These are phyloP conservation scores for Trilocha varians DNA, from an alignment of 2,888 invertebrate species.

Conservation along the genomic window DNA sequence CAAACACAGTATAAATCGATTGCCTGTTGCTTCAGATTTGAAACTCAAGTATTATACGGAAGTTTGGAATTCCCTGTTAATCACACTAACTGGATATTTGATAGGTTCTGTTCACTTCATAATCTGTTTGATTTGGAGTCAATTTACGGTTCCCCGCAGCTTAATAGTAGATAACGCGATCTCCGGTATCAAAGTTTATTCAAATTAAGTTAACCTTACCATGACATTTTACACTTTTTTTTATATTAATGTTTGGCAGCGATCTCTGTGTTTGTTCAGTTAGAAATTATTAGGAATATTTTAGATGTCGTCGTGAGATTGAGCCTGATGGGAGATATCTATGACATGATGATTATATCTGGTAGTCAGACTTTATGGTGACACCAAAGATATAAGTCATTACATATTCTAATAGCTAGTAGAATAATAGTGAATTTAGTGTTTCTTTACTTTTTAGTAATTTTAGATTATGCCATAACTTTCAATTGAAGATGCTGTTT, in stretches of 20 bases:
- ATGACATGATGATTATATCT: too few species aligned
- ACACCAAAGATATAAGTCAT: too few species aligned
- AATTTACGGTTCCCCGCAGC: slow-evolving; percentile 5
- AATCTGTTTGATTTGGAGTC: slow-evolving; percentile 8
- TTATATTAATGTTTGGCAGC: not conserved
- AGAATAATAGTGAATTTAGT: too few species aligned
- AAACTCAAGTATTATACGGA: slow-evolving; percentile 48
- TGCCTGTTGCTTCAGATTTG: slow-evolving; percentile 19
- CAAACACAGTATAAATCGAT: slow-evolving; percentile 2
- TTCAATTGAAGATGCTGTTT: too few species aligned
- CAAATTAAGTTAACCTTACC: not conserved
- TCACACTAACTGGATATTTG: slow-evolving; percentile 34
- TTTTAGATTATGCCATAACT: too few species aligned
- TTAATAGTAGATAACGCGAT: slow-evolving; percentile 1
- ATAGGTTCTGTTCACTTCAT: slow-evolving; percentile 9
- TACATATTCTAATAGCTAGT: too few species aligned
- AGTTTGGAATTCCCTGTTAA: slow-evolving; percentile 49
- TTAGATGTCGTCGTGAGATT: too few species aligned
- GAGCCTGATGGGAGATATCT: too few species aligned
- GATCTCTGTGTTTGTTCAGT: not conserved
- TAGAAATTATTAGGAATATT: not conserved
- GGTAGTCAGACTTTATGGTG: too few species aligned
- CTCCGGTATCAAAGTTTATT: not conserved
- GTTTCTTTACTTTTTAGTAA: too few species aligned
- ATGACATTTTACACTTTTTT: not conserved